Conservation (phyloP, 2,888 invertebrate genomes). For the Xanthia togata region DNA sequence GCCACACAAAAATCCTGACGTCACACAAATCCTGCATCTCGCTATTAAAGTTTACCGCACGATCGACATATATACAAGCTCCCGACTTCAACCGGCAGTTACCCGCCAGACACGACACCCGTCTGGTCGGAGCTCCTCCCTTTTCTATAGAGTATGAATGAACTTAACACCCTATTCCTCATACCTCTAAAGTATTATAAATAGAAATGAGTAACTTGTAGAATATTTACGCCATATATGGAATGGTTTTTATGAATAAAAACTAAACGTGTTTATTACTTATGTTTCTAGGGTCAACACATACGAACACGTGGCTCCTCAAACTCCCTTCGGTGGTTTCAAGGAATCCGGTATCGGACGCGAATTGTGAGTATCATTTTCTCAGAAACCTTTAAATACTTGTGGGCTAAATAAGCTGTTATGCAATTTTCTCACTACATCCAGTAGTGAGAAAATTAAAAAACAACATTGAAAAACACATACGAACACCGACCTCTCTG, state of each 20-base stretch:
- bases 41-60: too few relatives aligned
- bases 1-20: too few relatives aligned
- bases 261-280: conserved; percentile 15
- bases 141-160: too few relatives aligned
- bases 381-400: background rate
- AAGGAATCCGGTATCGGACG: conserved; percentile 96
- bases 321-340: conserved; percentile 97
- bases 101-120: too few relatives aligned
- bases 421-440: background rate
- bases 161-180: too few relatives aligned
- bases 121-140: too few relatives aligned
- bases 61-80: too few relatives aligned
- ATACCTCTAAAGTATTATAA: background rate
- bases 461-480: too few relatives aligned
- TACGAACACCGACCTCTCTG: background rate
- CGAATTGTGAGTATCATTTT: conserved; percentile 91
- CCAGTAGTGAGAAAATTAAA: too few relatives aligned
- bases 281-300: conserved; percentile 92
- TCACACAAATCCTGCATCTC: too few relatives aligned
- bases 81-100: too few relatives aligned
- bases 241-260: background rate
- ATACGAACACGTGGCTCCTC: conserved; percentile 92
- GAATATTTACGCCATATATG: background rate
- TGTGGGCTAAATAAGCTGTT: background rate
- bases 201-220: conserved; percentile 1